These are phyloP conservation scores for Trichechus manatus DNA, from an alignment of 2,113 vertebrate genomes.

Conservation along the genomic window DNA sequence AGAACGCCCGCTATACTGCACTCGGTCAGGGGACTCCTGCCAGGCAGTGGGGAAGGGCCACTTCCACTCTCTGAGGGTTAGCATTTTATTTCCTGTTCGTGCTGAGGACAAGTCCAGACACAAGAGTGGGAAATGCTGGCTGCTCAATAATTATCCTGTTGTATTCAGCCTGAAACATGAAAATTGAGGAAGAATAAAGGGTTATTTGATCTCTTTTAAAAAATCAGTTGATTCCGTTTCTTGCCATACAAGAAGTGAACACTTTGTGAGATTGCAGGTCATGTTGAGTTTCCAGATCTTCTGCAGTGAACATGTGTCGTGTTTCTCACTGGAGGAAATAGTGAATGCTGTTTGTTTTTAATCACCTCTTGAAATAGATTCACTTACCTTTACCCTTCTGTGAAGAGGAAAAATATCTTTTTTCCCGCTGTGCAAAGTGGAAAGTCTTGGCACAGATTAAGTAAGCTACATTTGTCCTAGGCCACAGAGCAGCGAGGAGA, in stretches of 20 bases:
- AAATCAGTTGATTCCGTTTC: background rate
- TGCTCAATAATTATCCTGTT: background rate
- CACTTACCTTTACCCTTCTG: background rate
- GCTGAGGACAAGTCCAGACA: background rate
- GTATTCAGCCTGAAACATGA: background rate
- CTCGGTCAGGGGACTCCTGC: background rate
- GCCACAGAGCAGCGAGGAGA: background rate
- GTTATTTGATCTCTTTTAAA: background rate
- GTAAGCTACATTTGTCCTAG: background rate
- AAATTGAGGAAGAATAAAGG: background rate
- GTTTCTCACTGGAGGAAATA: background rate
- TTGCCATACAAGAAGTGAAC: background rate
- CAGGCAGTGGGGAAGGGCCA: background rate
- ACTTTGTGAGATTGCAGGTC: background rate
- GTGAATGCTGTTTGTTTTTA: background rate
- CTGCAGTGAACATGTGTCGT: background rate
- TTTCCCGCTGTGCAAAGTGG: background rate
- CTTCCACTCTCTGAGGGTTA: conserved; percentile 40
- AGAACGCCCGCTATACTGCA: background rate
- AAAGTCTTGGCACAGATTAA: background rate
- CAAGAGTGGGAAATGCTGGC: background rate
- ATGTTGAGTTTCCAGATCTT: background rate
- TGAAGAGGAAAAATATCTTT: background rate
- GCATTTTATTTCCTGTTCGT: conserved; percentile 55
- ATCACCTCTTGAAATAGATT: background rate